Evolutionary conservation across 2,888 invertebrate species (phyloP), one percentile per base, ranked within the genome.

Genomic region (Unio pictorum): DNA sequence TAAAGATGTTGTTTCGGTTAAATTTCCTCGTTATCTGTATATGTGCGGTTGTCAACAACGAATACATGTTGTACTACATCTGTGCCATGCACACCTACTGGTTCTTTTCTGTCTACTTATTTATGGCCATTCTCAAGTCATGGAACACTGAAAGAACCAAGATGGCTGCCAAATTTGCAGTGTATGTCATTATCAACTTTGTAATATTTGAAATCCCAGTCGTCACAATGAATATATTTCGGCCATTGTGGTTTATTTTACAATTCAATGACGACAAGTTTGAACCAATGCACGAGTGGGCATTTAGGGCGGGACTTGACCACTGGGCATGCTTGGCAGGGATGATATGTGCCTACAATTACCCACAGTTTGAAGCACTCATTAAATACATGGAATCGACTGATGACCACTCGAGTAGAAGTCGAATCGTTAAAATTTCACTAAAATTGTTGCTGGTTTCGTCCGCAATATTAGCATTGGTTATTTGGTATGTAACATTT

Each of bases 11-110:
- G 69, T 86, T 84, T 78, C 82, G 86, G n/a, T 71, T 86, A 26
- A 85, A 86, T 76, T 86, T 86, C 72, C 75, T 84, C 28, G 86
- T 86, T 59, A 67, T 81, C 30, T 75, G 81, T 59, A 61, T 86
- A 4, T 81, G 82, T 66, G 74, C 5, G 20, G 76, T 72, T 66
- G 83, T 84, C 6, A 71, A 73, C 76, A 86, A 85, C 76, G 76
- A 80, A 63, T 86, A 85, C 77, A 85, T 86, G 81, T 72, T 85
- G 28, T 86, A 86, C 76, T 86, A 86, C 74, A 86, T 86, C 68
- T 86, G 86, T 68, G 84, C 86, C 71, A 86, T 86, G 86, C 86
- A 86, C 73, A 84, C 86, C 63, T 85, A 85, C 78, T 86, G 86
- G 86, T 86, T 86, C 71, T 59, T 86, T 26, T 76, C 79, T 28